A percentile compares a stretch with the other conserved stretches of the same genome.
Evolutionary conservation across 1,140 invertebrate genomes (phyloP).

Genomic region (Camponotus pennsylvanicus): DNA sequence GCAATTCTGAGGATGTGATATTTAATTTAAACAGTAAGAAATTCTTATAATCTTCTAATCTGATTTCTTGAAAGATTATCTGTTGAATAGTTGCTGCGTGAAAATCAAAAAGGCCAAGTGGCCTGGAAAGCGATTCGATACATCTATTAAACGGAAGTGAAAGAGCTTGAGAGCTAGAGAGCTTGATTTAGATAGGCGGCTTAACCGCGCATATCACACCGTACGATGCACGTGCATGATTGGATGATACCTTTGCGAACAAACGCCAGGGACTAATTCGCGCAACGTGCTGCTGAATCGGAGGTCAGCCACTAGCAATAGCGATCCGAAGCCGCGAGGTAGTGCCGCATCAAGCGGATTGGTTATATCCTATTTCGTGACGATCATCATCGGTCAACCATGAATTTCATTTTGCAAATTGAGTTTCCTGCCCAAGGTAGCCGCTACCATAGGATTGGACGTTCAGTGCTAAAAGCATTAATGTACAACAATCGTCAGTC

Average conservation of each 20-base stretch:
- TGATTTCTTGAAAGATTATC: not conserved
- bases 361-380: slow-evolving; percentile 56
- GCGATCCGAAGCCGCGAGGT: slow-evolving; percentile 52
- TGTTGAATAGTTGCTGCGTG: too few species aligned
- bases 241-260: slow-evolving; percentile 56
- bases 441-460: slow-evolving; percentile 19
- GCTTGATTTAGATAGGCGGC: slow-evolving; percentile 39
- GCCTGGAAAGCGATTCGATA: not conserved
- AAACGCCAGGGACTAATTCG: slow-evolving; percentile 60
- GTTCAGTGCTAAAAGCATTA: slow-evolving; percentile 50
- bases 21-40: not conserved
- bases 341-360: slow-evolving; percentile 59
- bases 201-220: slow-evolving; percentile 42
- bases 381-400: slow-evolving; percentile 65
- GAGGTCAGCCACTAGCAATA: slow-evolving; percentile 56
- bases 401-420: slow-evolving; percentile 66
- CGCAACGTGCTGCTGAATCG: slow-evolving; percentile 54
- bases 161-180: slow-evolving; percentile 10
- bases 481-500: slow-evolving; percentile 33
- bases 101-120: not conserved
- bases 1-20: too few species aligned
- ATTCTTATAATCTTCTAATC: not conserved
- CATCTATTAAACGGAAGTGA: slow-evolving; percentile 24
- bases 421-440: slow-evolving; percentile 50
- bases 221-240: slow-evolving; percentile 53